Evolutionary conservation across 1,140 invertebrate species (phyloP).

Genomic region (Sesamia nonagrioides): DNA sequence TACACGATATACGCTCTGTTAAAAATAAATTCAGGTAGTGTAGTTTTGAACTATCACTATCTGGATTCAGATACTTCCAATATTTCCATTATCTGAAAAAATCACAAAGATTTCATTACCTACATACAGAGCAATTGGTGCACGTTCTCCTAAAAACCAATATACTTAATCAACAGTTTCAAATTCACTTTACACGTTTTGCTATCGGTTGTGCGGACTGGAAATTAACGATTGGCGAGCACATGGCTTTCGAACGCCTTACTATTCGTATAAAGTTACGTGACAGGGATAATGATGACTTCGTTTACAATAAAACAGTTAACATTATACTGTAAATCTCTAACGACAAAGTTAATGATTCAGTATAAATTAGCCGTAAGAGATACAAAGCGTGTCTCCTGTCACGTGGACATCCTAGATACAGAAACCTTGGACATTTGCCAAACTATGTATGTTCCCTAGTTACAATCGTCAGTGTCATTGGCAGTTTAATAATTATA

Average conservation of each 20-base stretch:
- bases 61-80: no score
- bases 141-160: no score
- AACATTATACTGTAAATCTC: neutral
- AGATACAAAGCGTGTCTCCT: slow-evolving; percentile 5
- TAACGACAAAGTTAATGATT: slow-evolving; percentile 1
- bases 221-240: no score
- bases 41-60: neutral
- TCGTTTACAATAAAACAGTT: neutral
- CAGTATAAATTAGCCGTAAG: slow-evolving; percentile 10
- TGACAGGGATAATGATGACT: neutral
- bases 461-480: slow-evolving; percentile 21
- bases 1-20: neutral
- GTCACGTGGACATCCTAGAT: neutral
- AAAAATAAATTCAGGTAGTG: neutral
- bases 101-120: no score
- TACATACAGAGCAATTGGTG: no score
- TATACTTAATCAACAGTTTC: no score
- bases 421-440: neutral
- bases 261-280: no score
- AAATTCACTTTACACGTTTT: no score
- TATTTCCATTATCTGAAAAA: no score
- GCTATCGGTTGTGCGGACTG: no score
- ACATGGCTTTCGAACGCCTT: no score
- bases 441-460: slow-evolving; percentile 14
- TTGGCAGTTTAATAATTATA: slow-evolving; percentile 39